These are phyloP conservation scores for Prunella fulvescens DNA, from an alignment of 2,113 vertebrate genomes.

Conservation along the genomic window DNA sequence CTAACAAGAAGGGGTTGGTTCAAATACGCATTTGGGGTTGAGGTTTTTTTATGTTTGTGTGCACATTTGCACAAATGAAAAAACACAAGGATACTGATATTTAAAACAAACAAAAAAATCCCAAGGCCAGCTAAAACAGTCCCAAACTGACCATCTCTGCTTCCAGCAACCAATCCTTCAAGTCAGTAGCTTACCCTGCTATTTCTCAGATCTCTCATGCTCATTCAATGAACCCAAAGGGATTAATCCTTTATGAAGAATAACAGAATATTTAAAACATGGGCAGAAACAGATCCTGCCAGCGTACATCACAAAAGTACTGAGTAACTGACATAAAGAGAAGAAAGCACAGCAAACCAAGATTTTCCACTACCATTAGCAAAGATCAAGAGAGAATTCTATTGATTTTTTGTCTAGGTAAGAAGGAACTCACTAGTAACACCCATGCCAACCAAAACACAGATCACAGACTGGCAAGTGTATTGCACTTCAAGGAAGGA, in stretches of 20 bases:
- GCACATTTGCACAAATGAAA: not conserved
- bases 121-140: not conserved
- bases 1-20: not conserved
- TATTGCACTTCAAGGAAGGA: not conserved
- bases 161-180: not conserved
- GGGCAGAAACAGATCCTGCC: not conserved
- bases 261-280: not conserved
- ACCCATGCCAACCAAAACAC: not conserved
- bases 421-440: not conserved
- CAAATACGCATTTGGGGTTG: not conserved
- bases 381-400: not conserved
- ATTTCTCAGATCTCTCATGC: not conserved
- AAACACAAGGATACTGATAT: not conserved
- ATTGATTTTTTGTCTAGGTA: not conserved
- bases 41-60: not conserved
- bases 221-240: not conserved
- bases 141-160: not conserved
- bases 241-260: not conserved
- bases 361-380: not conserved
- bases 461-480: not conserved
- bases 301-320: not conserved
- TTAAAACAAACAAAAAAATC: not conserved
- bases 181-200: not conserved
- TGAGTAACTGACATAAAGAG: not conserved
- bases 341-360: not conserved